A percentile compares a stretch with the other conserved stretches of the same genome.
Evolutionary conservation across 2,888 invertebrate species (phyloP).

Genomic region (Chymomyza procnemis): DNA sequence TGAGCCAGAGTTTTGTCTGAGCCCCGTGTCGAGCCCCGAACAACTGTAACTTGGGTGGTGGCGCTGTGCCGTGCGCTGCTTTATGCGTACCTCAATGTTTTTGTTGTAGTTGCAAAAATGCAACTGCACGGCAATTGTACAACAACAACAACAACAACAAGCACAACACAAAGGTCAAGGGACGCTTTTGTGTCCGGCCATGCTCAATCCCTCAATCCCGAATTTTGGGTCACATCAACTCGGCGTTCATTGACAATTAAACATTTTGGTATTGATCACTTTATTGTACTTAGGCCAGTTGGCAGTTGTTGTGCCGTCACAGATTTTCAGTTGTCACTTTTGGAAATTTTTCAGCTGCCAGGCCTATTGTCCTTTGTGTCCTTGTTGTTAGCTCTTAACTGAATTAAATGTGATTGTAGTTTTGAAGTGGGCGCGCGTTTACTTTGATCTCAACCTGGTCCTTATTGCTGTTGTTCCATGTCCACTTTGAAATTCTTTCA

Average conservation of each 20-base stretch:
- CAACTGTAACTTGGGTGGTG: slow-evolving; percentile 20
- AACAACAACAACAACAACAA: slow-evolving; percentile 5
- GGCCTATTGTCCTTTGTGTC: slow-evolving; percentile 8
- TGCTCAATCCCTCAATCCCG: not conserved
- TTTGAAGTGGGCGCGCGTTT: slow-evolving; percentile 63
- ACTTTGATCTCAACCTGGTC: slow-evolving; percentile 53
- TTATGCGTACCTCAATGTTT: not conserved
- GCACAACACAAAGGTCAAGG: slow-evolving; percentile 25
- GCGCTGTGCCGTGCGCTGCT: not conserved
- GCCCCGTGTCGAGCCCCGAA: slow-evolving; percentile 34
- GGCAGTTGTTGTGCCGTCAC: slow-evolving; percentile 1
- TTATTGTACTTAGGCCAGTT: slow-evolving; percentile 46
- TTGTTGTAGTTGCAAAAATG: slow-evolving; percentile 17
- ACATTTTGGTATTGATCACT: slow-evolving; percentile 60
- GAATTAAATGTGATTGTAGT: slow-evolving; percentile 58
- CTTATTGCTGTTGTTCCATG: slow-evolving; percentile 3
- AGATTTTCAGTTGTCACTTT: slow-evolving; percentile 7
- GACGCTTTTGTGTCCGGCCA: not conserved
- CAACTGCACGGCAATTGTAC: slow-evolving; percentile 48
- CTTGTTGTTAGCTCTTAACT: slow-evolving; percentile 34
- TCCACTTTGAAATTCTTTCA: slow-evolving; percentile 65
- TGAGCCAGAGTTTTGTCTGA: not conserved
- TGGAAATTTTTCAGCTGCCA: slow-evolving; percentile 27
- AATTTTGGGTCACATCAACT: slow-evolving; percentile 4
- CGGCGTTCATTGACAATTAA: slow-evolving; percentile 68